Evolutionary conservation across 2,888 invertebrate species (phyloP), one percentile per base, ranked within the genome.

Genomic region (Lithophane socia): DNA sequence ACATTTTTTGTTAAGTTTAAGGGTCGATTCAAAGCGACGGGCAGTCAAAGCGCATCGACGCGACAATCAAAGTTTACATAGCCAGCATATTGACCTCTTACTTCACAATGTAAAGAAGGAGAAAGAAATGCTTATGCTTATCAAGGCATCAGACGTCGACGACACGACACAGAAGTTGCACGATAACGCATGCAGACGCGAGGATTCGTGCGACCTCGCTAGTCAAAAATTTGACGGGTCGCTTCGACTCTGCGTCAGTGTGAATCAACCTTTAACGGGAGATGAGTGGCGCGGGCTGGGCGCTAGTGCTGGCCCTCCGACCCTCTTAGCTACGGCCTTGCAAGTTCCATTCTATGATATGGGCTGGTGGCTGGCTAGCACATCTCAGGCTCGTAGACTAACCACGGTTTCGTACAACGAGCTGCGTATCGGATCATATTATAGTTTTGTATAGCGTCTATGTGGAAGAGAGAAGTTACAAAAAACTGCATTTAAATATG

Each of bases 361-460:
- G 13, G 44, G 66, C 52, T 73, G 63, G 24, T 61, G 60, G 68
- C 54, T 66, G 66, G 61, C 16, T 61, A 54, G 60, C 47, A 42
- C 49, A 37, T 66, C 24, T 56, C 21, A 66, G 29, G 69, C 70
- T 85, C 75, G 64, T 21, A 64, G 37, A 79, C 73, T 65, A 65
- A 75, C 70, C 87, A 82, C 85, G 49, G 63, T 63, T 79, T 83
- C 88, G 77, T 77, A 82, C 67, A 86, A 85, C 83, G 88, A 89
- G 84, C 78, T 80, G 80, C 52, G 63, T 75, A 69, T 73, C 24
- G 61, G 70, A 65, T 78, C 70, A 49, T 64, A 47, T 74, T 80
- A 90, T 79, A 86, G 69, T 82, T 86, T 88, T 86, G 78, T 85
- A 82, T 84, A 87, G 83, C 78, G 79, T 83, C 79, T 80, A 75